Evolutionary conservation across 2,113 vertebrate genomes (phyloP).

Genomic region (Grammomys dolichurus): DNA sequence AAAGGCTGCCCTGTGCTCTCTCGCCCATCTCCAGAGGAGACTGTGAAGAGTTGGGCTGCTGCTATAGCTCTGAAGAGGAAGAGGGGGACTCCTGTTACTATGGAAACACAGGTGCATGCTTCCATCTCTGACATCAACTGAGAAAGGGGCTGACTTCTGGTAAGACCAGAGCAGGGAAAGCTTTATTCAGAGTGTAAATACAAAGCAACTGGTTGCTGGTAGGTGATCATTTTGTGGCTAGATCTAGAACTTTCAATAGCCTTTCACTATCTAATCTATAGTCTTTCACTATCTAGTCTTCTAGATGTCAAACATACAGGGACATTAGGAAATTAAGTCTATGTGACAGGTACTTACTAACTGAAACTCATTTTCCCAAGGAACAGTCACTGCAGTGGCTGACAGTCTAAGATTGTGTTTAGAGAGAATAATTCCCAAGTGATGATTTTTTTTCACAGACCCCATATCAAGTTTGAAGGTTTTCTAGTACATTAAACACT

Average conservation of each 20-base stretch:
- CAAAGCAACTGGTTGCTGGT: background rate
- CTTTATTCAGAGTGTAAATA: background rate
- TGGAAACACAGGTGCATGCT: constrained; percentile 81
- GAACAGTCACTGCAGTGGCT: background rate
- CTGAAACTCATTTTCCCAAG: background rate
- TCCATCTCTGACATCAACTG: background rate
- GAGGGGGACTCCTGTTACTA: constrained; percentile 80
- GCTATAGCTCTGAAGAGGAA: constrained; percentile 61
- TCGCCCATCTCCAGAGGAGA: background rate
- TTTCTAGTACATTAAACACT: background rate
- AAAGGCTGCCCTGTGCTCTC: constrained; percentile 67
- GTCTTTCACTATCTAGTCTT: background rate
- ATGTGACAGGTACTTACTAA: background rate
- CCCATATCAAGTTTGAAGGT: background rate
- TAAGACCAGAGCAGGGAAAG: background rate
- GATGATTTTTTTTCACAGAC: background rate
- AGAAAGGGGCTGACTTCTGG: background rate
- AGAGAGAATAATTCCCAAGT: background rate
- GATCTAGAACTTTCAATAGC: background rate
- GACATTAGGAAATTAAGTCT: background rate
- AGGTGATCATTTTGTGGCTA: too few relatives aligned
- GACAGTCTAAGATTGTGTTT: background rate
- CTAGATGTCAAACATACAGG: background rate
- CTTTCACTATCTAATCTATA: background rate
- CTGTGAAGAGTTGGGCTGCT: constrained; percentile 80